Conservation (phyloP, 2,888 invertebrate species). For the Axea sp. region DNA sequence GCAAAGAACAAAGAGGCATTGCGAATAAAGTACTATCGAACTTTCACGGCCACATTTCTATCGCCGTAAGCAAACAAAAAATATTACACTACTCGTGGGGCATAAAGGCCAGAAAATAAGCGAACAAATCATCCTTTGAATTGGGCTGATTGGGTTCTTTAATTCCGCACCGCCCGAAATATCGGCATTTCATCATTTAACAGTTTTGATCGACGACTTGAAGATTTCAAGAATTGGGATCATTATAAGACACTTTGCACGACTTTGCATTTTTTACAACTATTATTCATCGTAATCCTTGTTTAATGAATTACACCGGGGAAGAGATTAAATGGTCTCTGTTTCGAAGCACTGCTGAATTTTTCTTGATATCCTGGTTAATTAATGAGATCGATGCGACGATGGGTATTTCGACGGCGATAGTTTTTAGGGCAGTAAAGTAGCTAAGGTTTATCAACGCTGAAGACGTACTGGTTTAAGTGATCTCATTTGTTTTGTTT, state of each 20-base stretch:
- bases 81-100: constrained; percentile 35
- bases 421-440: constrained; percentile 19
- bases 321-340: constrained; percentile 33
- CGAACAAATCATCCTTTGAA: constrained; percentile 54
- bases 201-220: constrained; percentile 42
- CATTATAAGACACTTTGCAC: constrained; percentile 49
- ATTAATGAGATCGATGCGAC: constrained; percentile 50
- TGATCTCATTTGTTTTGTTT: constrained; percentile 26
- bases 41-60: constrained; percentile 53
- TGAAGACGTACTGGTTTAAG: constrained; percentile 1
- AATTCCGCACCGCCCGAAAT: constrained; percentile 18
- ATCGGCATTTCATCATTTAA: constrained; percentile 34
- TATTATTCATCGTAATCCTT: constrained; percentile 51
- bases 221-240: constrained; percentile 16
- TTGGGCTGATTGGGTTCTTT: constrained; percentile 42
- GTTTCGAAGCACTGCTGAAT: constrained; percentile 29
- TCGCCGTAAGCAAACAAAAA: constrained; percentile 52
- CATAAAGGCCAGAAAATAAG: constrained; percentile 27
- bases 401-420: constrained; percentile 28
- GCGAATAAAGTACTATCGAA: constrained; percentile 59
- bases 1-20: constrained; percentile 38
- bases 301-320: constrained; percentile 48
- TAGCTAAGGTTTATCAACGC: constrained; percentile 28
- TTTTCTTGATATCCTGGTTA: constrained; percentile 42
- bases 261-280: constrained; percentile 32